Evolutionary conservation across 92 coral and sea anemone species (phyloP), one percentile per base, ranked within the genome.

Genomic region (Diadumene lineata): DNA sequence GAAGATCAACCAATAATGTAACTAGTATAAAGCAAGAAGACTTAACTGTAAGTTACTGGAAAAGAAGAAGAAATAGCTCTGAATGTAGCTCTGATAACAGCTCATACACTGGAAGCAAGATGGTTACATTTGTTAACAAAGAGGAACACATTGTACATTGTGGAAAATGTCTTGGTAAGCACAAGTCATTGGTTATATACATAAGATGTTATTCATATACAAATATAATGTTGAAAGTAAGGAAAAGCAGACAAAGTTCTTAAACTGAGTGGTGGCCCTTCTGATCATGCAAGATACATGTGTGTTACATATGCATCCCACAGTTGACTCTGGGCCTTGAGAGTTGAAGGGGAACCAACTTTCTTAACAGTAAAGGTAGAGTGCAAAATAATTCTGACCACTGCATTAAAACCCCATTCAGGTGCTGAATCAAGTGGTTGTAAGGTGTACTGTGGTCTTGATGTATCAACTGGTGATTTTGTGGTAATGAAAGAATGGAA

Each of bases 151-250:
- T 75, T 3, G 96, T 94, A 7, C 97, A 92, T 61, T 86, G 91
- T 86, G 98, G 98, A 62, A 90, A 90, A 74, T 92, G 98, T 60
- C 68, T 94, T 17, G 98, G 98, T 94, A 18, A 82, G 89, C n/a
- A n/a, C n/a, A n/a, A n/a, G n/a, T n/a, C n/a, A n/a, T n/a, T n/a
- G n/a, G n/a, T n/a, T n/a, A n/a, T n/a, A n/a, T n/a, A n/a, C n/a
- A n/a, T n/a, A n/a, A n/a, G n/a, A n/a, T n/a, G n/a, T n/a, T n/a
- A n/a, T n/a, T n/a, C n/a, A n/a, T n/a, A n/a, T n/a, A n/a, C n/a
- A n/a, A n/a, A n/a, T n/a, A n/a, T n/a, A n/a, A n/a, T n/a, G n/a
- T n/a, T n/a, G n/a, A n/a, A n/a, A n/a, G n/a, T n/a, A n/a, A n/a
- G n/a, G n/a, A n/a, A n/a, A n/a, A n/a, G n/a, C n/a, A n/a, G n/a